Evolutionary conservation across 1,140 invertebrate genomes (phyloP).

Genomic region (Prorops nasuta): DNA sequence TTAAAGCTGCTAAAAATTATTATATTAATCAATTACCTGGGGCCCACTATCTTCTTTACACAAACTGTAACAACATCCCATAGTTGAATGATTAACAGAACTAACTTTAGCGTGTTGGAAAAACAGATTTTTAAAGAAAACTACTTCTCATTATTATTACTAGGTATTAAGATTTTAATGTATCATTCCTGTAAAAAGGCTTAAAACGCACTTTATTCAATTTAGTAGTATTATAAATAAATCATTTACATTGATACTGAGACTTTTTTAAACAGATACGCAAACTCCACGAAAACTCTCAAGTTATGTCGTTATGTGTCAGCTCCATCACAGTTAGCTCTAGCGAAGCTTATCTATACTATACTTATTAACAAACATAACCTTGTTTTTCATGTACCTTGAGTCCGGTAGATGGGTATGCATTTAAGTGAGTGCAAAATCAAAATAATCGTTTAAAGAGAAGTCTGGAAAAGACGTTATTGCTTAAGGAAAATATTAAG

Average conservation of each 20-base stretch:
- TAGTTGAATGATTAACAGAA: conserved; percentile 13
- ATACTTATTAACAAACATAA: conserved; percentile 12
- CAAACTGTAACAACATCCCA: conserved; percentile 60
- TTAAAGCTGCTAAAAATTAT: conserved; percentile 5
- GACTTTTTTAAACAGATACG: conserved; percentile 12
- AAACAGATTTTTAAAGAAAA: too few relatives aligned
- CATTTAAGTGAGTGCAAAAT: too few relatives aligned
- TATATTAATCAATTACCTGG: conserved; percentile 59
- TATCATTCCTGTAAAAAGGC: too few relatives aligned
- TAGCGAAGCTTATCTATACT: conserved; percentile 4
- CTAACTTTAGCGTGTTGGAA: too few relatives aligned
- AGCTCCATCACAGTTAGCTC: background rate
- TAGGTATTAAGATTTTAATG: too few relatives aligned
- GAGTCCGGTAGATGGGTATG: too few relatives aligned
- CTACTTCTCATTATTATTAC: conserved; percentile 15
- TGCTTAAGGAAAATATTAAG: too few relatives aligned
- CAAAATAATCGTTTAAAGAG: too few relatives aligned
- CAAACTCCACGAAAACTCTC: conserved; percentile 8
- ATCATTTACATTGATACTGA: background rate
- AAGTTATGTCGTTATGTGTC: too few relatives aligned
- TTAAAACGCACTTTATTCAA: too few relatives aligned
- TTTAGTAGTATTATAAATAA: conserved; percentile 10
- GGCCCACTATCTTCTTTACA: conserved; percentile 61
- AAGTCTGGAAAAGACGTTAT: too few relatives aligned
- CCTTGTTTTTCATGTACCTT: conserved; percentile 8